phyloP scores from a whole-genome alignment of 2,113 vertebrate genomes.

The Hemicordylus capensis region DNA sequence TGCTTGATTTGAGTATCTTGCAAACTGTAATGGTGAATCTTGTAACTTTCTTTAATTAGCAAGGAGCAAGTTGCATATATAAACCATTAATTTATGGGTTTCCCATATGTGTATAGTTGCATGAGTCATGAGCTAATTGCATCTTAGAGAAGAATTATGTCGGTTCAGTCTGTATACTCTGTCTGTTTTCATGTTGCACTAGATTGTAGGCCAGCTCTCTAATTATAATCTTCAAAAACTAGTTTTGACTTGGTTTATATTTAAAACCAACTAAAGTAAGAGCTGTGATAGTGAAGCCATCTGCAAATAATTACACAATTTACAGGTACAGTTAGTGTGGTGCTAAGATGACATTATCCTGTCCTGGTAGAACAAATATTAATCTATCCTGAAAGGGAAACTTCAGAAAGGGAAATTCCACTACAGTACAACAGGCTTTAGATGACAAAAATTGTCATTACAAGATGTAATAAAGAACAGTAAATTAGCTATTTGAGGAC shows the following conservation, averaged over 20 bases:
- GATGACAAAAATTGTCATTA: background rate
- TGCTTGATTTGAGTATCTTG: background rate
- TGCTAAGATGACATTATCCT: background rate
- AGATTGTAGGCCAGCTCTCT: conserved; percentile 23
- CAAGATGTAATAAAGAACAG: background rate
- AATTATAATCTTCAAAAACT: rapidly evolving
- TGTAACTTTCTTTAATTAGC: background rate
- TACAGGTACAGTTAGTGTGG: background rate
- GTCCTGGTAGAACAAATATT: background rate
- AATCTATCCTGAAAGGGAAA: background rate
- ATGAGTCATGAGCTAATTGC: background rate
- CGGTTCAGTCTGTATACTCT: background rate
- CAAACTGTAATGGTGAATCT: background rate
- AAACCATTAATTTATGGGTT: background rate
- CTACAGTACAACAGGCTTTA: background rate
- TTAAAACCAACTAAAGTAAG: conserved; percentile 19
- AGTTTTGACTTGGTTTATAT: background rate
- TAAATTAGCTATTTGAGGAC: too few relatives aligned
- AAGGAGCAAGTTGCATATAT: background rate
- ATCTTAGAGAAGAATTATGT: background rate
- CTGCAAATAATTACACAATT: rapidly evolving
- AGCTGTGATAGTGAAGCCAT: background rate
- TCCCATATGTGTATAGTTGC: background rate
- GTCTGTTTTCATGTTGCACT: background rate
- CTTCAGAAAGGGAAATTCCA: background rate